A percentile compares a stretch with the other conserved stretches of the same genome.
These are phyloP conservation scores for Drosophila lacicola DNA, from an alignment of 2,888 invertebrate species.

Conservation along the genomic window DNA sequence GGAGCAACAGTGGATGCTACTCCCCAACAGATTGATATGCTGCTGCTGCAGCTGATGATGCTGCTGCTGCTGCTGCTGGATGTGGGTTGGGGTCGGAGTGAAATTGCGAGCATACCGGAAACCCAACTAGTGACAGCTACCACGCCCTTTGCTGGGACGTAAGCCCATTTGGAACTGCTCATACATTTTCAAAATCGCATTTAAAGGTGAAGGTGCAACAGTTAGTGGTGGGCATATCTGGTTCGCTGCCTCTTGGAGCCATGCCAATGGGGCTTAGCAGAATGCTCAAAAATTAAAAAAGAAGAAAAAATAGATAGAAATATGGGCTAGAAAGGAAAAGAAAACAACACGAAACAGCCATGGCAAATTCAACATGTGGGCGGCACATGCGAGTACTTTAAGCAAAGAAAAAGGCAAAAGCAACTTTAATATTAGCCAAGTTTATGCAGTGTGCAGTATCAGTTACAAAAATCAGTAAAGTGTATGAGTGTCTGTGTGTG, in stretches of 20 bases:
- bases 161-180: constrained; percentile 76
- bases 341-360: constrained; percentile 10
- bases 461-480: constrained; percentile 36
- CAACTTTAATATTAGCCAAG: constrained; percentile 42
- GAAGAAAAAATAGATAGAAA: constrained; percentile 16
- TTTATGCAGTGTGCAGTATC: constrained; percentile 29
- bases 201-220: constrained; percentile 78
- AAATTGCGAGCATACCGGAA: constrained; percentile 33
- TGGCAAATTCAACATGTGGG: constrained; percentile 32
- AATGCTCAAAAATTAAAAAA: constrained; percentile 52
- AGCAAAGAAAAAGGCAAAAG: constrained; percentile 14
- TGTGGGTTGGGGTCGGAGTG: background rate
- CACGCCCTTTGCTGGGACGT: constrained; percentile 24
- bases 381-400: constrained; percentile 30
- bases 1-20: constrained; percentile 30
- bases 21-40: constrained; percentile 28
- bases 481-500: background rate
- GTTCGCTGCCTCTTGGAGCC: constrained; percentile 56
- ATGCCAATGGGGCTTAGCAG: constrained; percentile 57
- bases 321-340: constrained; percentile 44
- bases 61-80: constrained; percentile 9
- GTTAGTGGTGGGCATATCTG: constrained; percentile 65
- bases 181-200: constrained; percentile 79
- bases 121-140: constrained; percentile 57
- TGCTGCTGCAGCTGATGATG: constrained; percentile 6